Evolutionary conservation across 2,888 invertebrate species (phyloP).

Genomic region (Diogma glabrata): DNA sequence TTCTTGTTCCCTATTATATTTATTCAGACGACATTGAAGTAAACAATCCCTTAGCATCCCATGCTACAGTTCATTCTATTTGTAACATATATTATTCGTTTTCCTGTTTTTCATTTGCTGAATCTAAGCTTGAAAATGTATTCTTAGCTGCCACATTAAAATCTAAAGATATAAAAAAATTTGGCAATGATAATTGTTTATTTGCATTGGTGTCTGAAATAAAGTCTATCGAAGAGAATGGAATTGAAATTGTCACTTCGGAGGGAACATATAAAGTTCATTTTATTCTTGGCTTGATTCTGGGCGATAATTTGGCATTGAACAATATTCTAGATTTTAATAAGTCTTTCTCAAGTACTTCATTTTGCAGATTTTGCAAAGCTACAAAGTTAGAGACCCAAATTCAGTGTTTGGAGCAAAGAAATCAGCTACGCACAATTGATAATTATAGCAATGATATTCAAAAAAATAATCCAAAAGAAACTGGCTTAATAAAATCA

Average conservation of each 20-base stretch:
- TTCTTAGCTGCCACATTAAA: not conserved
- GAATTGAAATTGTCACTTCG: constrained; percentile 18
- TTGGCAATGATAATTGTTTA: constrained; percentile 20
- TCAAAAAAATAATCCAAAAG: not conserved
- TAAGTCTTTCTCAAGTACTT: not conserved
- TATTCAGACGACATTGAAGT: too few relatives aligned
- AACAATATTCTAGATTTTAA: not conserved
- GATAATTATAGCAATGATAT: not conserved
- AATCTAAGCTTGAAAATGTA: constrained; percentile 6
- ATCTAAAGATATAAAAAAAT: not conserved
- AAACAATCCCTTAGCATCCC: too few relatives aligned
- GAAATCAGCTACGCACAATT: not conserved
- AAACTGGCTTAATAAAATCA: not conserved
- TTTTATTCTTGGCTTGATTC: not conserved
- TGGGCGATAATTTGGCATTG: not conserved
- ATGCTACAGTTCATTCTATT: too few relatives aligned
- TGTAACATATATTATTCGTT: too few relatives aligned
- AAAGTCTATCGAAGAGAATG: constrained; percentile 20
- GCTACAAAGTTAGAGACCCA: not conserved
- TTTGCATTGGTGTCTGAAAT: constrained; percentile 20
- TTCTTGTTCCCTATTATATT: too few relatives aligned
- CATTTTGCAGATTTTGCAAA: not conserved
- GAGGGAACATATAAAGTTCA: not conserved
- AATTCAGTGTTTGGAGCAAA: not conserved
- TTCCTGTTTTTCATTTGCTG: too few relatives aligned